Evolutionary conservation across 1,140 invertebrate species (phyloP), one percentile per base, ranked within the genome.

Genomic region (Hylaeus anthracinus): DNA sequence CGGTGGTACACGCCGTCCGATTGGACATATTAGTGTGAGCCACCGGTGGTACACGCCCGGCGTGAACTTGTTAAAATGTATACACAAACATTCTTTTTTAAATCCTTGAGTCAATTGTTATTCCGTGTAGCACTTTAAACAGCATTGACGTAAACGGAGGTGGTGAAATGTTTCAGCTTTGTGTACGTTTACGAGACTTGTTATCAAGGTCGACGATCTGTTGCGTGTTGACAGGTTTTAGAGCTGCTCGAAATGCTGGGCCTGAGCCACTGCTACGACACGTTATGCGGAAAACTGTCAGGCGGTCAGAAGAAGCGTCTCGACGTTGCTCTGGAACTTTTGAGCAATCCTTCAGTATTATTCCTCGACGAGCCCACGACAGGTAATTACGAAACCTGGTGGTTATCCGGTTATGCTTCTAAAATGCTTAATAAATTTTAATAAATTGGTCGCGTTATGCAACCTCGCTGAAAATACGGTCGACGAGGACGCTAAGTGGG

Each of bases 301-400:
- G 96, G 96, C 39, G 96, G 96, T 14, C 96, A 97, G 82, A 94
- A 96, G 83, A 97, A 97, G 86, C 93, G 96, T 65, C 92, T 97
- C n/a, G 95, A 96, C 58, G 96, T 97, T 53, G 96, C 96, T 5
- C 90, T 96, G 60, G 94, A 95, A 85, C 90, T 95, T 37, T 89
- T 96, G 63, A 96, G 95, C 88, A 97, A 97, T 90, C 96, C 96
- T 73, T 96, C 96, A 85, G 94, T 97, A 88, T 96, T 97, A 94
- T 96, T 97, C 89, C 95, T 97, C 69, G 96, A 97, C 88, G 96
- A 97, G 88, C 96, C 96, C 37, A 97, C 96, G 3, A 96, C 96
- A 56, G 93, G 96, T 96, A 88, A 92, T 71, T 79, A 63, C 48
- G 37, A 71, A 78, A 67, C 10, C 2, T 1, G 12, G 6, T 2